Conservation (phyloP, 2,113 vertebrate genomes). For the Collichthys lucidus region DNA sequence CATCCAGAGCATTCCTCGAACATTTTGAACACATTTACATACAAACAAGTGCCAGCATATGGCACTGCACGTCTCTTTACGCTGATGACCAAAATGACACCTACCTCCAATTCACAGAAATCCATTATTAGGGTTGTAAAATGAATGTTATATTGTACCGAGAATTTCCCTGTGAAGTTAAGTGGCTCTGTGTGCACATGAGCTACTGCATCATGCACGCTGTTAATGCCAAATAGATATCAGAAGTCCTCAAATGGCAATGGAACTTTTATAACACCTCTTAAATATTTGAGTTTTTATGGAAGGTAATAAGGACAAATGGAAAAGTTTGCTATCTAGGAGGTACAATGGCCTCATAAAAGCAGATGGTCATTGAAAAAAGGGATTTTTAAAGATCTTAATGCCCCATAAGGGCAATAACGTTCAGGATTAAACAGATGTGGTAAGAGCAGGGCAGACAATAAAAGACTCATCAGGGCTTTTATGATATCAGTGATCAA, state of each 20-base stretch:
- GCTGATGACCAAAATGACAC: constrained; percentile 38
- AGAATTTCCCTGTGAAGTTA: constrained; percentile 49
- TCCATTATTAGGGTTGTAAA: constrained; percentile 59
- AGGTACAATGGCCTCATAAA: constrained; percentile 77
- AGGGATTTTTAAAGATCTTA: constrained; percentile 70
- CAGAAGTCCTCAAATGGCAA: constrained; percentile 69
- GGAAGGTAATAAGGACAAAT: constrained; percentile 76
- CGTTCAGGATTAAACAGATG: constrained; percentile 76
- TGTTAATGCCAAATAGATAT: constrained; percentile 71
- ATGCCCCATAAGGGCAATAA: constrained; percentile 71
- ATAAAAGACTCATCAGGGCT: constrained; percentile 70
- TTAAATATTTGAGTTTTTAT: constrained; percentile 80
- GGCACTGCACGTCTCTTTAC: background rate
- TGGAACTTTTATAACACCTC: constrained; percentile 73
- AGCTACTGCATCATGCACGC: constrained; percentile 57
- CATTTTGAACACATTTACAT: constrained; percentile 34
- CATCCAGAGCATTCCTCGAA: background rate
- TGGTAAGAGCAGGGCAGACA: constrained; percentile 58
- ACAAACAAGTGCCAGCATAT: constrained; percentile 38
- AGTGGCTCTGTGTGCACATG: constrained; percentile 53
- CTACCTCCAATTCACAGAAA: constrained; percentile 42
- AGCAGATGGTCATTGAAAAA: constrained; percentile 78
- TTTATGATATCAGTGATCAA: constrained; percentile 70
- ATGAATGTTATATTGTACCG: constrained; percentile 42
- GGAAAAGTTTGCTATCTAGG: constrained; percentile 66